Evolutionary conservation across 2,797 vertebrate species (phyloP), one percentile per base, ranked within the genome.

Genomic region (Hephaestus fuliginosus): DNA sequence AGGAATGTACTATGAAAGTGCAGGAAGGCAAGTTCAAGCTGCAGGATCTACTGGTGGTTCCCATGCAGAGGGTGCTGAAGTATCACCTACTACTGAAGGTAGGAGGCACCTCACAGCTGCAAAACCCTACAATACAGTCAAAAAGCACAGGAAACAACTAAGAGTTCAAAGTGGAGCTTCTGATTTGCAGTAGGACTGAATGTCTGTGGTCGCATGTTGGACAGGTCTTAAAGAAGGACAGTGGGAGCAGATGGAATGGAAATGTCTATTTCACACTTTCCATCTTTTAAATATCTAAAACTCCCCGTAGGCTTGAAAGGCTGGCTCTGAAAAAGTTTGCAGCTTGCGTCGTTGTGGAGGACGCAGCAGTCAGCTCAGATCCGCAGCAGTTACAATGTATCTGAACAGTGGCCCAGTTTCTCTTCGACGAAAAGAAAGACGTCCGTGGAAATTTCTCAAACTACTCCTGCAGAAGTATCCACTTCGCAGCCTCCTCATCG

Each of bases 61-160:
- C 98, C 60, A 98, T 99, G 98, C 98, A 99, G 74, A 96, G 98
- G 82, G 98, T 99, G 57, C 91, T 99, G 61, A 99, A 99, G 86
- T 99, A 99, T 58, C 98, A 99, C 77, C 96, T 99, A 51, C 94
- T 99, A 57, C 94, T 99, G 48, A 99, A 99, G 96, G 98, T 99
- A 91, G 74, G 91, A 60, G 14, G 18, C 36, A 0, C n/a, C 10
- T 33, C 53, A 39, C 8, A 1, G 11, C 41, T 17, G n/a, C 15
- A 51, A 33, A 43, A 36, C 20, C 25, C 49, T n/a, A n/a, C 36
- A 49, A 7, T 1, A 10, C 15, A 22, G 25, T n/a, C 2, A 12
- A 17, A 10, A 66, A n/a, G 12, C 22, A 28, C 15, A 71, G 22
- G 14, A 43, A 68, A 69, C n/a, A 13, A 22, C 10, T 18, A 13